Evolutionary conservation across 2,888 invertebrate species (phyloP), one percentile per base, ranked within the genome.

Genomic region (Anorthoa munda): DNA sequence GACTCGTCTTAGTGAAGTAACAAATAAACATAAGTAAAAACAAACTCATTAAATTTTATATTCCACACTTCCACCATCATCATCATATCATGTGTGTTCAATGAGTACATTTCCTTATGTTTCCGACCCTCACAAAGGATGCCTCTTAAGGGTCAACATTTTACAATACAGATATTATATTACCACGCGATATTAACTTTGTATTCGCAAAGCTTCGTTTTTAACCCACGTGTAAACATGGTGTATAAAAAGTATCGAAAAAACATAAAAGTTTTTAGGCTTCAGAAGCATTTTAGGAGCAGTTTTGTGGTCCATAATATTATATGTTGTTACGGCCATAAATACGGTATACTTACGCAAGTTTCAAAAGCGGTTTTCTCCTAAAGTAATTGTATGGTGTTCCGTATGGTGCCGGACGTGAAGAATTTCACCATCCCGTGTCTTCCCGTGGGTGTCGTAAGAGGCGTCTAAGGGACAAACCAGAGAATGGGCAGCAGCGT

Each of bases 61-160:
- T 69, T 48, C 48, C 48, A 46, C 63, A 21, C 18, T 11, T 9
- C 18, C 50, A n/a, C n/a, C 50, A 17, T 67, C 66, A 71, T n/a
- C n/a, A n/a, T n/a, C n/a, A n/a, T n/a, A n/a, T n/a, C n/a, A n/a
- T n/a, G n/a, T n/a, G n/a, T n/a, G n/a, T n/a, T n/a, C n/a, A n/a
- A n/a, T n/a, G n/a, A n/a, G n/a, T n/a, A n/a, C n/a, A n/a, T 75
- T 59, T 67, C 55, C 75, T 50, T 66, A 60, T 48, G 48, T 53
- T 63, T 64, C 55, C 56, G 23, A 77, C 77, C 81, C 86, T 75
- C 70, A 55, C 75, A 66, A 70, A 66, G 7, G 82, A 70, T 81
- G 59, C 77, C 80, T 50, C 60, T 76, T 79, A 77, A 77, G 75
- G 84, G 79, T 80, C 77, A 75, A 75, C 71, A 77, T 64, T 77